A percentile compares a stretch with the other conserved stretches of the same genome.
These are phyloP conservation scores for Syngnathus floridae DNA, from an alignment of 2,113 vertebrate species.

Conservation along the genomic window DNA sequence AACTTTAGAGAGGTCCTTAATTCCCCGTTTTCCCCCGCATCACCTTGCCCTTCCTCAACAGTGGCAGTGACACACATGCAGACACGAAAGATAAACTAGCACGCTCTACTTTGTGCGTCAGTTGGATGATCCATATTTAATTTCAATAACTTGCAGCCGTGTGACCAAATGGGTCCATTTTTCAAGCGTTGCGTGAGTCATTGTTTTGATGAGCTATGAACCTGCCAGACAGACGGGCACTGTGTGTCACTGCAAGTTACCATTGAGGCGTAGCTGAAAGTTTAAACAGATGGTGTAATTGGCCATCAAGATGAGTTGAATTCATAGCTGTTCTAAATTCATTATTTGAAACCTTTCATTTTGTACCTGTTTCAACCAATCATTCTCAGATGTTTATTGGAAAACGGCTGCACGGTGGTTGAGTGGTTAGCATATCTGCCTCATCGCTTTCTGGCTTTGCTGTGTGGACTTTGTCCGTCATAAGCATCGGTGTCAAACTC, in stretches of 20 bases:
- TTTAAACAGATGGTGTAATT: slow-evolving; percentile 49
- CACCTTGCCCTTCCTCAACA: slow-evolving; percentile 28
- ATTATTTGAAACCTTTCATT: neutral
- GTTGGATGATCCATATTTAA: slow-evolving; percentile 15
- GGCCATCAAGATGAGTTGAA: slow-evolving; percentile 45
- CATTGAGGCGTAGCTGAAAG: slow-evolving; percentile 32
- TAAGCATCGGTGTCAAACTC: too few relatives aligned
- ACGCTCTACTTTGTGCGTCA: slow-evolving; percentile 23
- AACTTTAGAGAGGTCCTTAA: slow-evolving; percentile 53
- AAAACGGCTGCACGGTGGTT: neutral
- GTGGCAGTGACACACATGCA: slow-evolving; percentile 31
- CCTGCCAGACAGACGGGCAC: slow-evolving; percentile 26
- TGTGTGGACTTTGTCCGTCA: too few relatives aligned
- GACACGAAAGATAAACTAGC: slow-evolving; percentile 35
- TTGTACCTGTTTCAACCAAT: neutral
- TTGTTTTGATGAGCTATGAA: slow-evolving; percentile 45
- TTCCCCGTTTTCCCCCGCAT: slow-evolving; percentile 34
- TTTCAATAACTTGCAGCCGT: slow-evolving; percentile 26
- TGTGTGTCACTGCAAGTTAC: slow-evolving; percentile 31
- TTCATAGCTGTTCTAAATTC: slow-evolving; percentile 21
- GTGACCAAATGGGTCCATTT: slow-evolving; percentile 44
- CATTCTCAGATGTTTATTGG: neutral
- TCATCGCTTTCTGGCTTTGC: neutral
- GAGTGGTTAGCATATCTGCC: neutral
- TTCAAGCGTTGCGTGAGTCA: slow-evolving; percentile 44